These are phyloP conservation scores for Uria lomvia DNA, from an alignment of 2,113 vertebrate genomes.

Conservation along the genomic window DNA sequence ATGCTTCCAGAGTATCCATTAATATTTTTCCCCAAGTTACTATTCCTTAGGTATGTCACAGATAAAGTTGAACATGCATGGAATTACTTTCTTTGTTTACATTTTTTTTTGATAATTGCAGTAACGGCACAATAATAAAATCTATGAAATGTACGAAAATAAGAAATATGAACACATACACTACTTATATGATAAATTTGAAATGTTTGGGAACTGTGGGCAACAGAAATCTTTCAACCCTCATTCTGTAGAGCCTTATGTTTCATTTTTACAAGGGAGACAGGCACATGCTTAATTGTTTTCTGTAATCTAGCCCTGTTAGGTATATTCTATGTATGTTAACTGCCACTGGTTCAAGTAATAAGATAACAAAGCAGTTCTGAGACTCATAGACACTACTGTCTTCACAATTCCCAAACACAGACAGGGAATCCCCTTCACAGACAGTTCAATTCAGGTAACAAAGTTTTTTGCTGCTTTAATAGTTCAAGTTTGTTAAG, in stretches of 20 bases:
- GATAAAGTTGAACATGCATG: background rate
- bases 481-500: background rate
- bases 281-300: background rate
- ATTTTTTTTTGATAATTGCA: background rate
- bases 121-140: background rate
- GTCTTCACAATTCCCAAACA: background rate
- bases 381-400: background rate
- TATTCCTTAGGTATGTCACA: background rate
- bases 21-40: background rate
- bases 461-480: background rate
- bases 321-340: accelerated
- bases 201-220: background rate
- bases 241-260: background rate
- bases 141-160: background rate
- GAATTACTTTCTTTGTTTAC: background rate
- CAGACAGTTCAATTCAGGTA: background rate
- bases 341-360: background rate
- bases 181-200: background rate
- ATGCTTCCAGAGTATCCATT: background rate
- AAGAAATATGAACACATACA: background rate
- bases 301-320: background rate
- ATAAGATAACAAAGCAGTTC: background rate
- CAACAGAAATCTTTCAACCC: background rate
- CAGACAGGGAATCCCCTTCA: background rate
- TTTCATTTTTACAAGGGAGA: background rate